Percentiles rank a stretch among this genome's conserved stretches.
phyloP scores from a whole-genome alignment of 2,113 vertebrate species.

The Stegostoma tigrinum region DNA sequence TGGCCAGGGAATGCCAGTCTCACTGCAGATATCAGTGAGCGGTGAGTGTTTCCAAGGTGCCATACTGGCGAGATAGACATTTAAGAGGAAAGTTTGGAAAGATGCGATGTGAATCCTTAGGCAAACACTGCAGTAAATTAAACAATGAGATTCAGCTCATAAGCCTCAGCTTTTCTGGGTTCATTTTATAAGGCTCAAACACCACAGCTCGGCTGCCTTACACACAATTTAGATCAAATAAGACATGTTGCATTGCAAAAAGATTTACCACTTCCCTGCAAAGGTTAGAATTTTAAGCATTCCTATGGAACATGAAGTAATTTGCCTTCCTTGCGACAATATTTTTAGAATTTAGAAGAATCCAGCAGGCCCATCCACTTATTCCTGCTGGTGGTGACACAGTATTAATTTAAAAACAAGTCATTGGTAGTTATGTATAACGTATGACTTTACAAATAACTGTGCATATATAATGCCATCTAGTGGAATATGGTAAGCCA shows the following conservation, averaged over 20 bases:
- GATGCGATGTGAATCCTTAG: no score
- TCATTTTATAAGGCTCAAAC: not conserved
- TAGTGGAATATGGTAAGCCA: constrained; percentile 10
- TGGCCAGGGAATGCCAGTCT: no score
- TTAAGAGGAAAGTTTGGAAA: no score
- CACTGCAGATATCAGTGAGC: no score
- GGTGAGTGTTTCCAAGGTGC: no score
- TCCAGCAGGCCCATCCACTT: not conserved
- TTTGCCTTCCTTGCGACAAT: not conserved
- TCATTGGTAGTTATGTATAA: not conserved
- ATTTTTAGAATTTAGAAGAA: not conserved
- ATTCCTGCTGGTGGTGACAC: not conserved
- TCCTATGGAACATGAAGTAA: not conserved
- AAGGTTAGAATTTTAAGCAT: not conserved
- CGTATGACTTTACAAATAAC: not conserved
- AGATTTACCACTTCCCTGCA: not conserved
- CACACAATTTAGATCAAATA: not conserved
- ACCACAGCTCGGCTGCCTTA: not conserved
- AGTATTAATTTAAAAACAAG: constrained; percentile 4
- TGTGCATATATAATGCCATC: constrained; percentile 30
- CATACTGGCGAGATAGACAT: no score
- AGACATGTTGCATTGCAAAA: not conserved
- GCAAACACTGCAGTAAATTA: no score
- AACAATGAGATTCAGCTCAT: no score
- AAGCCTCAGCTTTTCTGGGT: not conserved